phyloP scores from a whole-genome alignment of 2,113 vertebrate genomes.

The Brevimyrus niger region DNA sequence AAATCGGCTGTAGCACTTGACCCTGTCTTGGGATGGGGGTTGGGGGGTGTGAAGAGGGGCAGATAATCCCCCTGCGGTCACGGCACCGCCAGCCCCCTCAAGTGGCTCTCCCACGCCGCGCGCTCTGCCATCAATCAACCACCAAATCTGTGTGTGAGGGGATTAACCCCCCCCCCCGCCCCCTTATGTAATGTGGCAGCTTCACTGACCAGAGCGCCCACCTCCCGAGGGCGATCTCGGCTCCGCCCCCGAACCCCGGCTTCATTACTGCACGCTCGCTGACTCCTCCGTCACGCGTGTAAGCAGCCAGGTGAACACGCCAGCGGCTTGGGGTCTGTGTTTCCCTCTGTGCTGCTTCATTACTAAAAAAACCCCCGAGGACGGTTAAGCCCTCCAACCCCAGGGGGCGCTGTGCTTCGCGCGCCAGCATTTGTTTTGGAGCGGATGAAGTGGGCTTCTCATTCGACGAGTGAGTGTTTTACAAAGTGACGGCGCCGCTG shows the following conservation, averaged over 20 bases:
- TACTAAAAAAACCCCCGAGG: not conserved
- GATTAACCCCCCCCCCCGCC: slow-evolving; percentile 50
- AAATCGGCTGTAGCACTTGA: slow-evolving; percentile 62
- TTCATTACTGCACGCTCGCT: not conserved
- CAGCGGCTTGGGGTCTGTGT: not conserved
- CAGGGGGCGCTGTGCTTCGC: not conserved
- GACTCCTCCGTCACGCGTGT: not conserved
- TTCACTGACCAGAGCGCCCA: slow-evolving; percentile 1
- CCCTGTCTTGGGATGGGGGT: slow-evolving; percentile 38
- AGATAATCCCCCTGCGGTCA: slow-evolving; percentile 54
- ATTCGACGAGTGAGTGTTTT: not conserved
- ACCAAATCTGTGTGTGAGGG: slow-evolving; percentile 65
- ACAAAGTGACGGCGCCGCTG: not conserved
- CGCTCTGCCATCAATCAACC: slow-evolving; percentile 63
- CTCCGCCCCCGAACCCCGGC: too few species aligned
- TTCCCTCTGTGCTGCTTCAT: not conserved
- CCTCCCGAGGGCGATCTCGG: not conserved
- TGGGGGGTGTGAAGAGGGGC: slow-evolving; percentile 27
- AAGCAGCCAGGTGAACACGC: not conserved
- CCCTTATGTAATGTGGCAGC: not conserved
- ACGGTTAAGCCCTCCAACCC: not conserved
- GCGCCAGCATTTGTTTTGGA: not conserved
- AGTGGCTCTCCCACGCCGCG: slow-evolving; percentile 42
- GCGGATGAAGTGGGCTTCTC: not conserved
- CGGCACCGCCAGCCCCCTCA: slow-evolving; percentile 29